Conservation (phyloP, 2,888 invertebrate genomes). For the Eupithecia inturbata region DNA sequence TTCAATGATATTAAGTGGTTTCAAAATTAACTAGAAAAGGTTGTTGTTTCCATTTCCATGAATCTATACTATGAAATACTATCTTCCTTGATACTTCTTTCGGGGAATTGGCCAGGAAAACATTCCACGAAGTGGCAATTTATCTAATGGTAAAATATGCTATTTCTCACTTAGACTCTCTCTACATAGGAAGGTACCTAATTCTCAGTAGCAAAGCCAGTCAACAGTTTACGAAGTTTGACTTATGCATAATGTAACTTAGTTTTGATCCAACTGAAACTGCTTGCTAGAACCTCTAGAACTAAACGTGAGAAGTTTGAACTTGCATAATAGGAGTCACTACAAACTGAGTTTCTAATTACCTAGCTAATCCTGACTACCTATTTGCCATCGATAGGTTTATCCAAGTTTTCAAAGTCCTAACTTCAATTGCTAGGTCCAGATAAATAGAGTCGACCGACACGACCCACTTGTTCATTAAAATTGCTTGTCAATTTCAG, state of each 20-base stretch:
- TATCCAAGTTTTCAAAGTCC: constrained; percentile 2
- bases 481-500: not conserved
- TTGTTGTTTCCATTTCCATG: not conserved
- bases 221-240: constrained; percentile 31
- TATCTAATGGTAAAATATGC: not conserved
- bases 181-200: not conserved
- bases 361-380: constrained; percentile 11
- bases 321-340: constrained; percentile 26
- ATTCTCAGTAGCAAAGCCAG: constrained; percentile 24
- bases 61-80: not conserved
- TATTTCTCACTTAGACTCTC: not conserved
- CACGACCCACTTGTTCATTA: not conserved
- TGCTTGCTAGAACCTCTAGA: constrained; percentile 24
- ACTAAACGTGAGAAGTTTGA: constrained; percentile 12
- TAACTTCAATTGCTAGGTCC: not conserved
- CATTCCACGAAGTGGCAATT: not conserved
- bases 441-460: not conserved
- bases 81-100: not conserved
- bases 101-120: not conserved
- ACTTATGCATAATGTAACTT: constrained; percentile 33
- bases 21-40: not conserved
- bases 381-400: constrained; percentile 11
- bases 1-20: not conserved
- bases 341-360: constrained; percentile 25
- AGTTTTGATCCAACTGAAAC: constrained; percentile 31